phyloP scores from a whole-genome alignment of 2,797 vertebrate genomes.

The Lutjanus argentimaculatus region DNA sequence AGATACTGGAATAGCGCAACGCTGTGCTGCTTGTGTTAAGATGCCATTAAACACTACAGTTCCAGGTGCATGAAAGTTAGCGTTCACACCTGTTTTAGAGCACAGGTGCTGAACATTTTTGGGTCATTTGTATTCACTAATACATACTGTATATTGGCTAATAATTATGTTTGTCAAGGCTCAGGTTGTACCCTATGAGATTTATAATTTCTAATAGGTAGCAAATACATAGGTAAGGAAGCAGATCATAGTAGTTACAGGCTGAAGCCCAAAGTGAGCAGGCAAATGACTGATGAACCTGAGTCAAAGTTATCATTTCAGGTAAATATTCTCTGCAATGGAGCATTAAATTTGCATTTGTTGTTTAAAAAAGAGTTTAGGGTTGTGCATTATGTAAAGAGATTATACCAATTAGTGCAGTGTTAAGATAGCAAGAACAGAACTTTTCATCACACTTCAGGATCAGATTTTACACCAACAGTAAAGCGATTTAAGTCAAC shows the following conservation, averaged over 20 bases:
- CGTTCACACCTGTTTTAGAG: background rate
- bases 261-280: slow-evolving; percentile 1
- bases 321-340: background rate
- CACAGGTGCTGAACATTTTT: background rate
- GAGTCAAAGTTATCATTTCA: slow-evolving; percentile 11
- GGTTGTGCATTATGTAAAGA: slow-evolving; percentile 2
- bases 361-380: background rate
- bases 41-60: slow-evolving; percentile 4
- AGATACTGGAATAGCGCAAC: background rate
- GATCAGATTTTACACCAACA: background rate
- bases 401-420: background rate
- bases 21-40: slow-evolving; percentile 6
- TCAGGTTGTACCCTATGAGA: slow-evolving; percentile 20
- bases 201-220: slow-evolving; percentile 22
- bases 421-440: slow-evolving; percentile 1
- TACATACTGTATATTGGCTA: slow-evolving; percentile 19
- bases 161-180: slow-evolving; percentile 32
- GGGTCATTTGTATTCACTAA: slow-evolving; percentile 39
- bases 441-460: slow-evolving; percentile 1
- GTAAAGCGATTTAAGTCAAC: background rate
- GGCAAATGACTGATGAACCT: slow-evolving; percentile 1
- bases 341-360: slow-evolving; percentile 22
- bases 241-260: background rate
- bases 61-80: background rate
- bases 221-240: background rate